Evolutionary conservation across 1,140 invertebrate species (phyloP).

Genomic region (Diachasmimorpha longicaudata): DNA sequence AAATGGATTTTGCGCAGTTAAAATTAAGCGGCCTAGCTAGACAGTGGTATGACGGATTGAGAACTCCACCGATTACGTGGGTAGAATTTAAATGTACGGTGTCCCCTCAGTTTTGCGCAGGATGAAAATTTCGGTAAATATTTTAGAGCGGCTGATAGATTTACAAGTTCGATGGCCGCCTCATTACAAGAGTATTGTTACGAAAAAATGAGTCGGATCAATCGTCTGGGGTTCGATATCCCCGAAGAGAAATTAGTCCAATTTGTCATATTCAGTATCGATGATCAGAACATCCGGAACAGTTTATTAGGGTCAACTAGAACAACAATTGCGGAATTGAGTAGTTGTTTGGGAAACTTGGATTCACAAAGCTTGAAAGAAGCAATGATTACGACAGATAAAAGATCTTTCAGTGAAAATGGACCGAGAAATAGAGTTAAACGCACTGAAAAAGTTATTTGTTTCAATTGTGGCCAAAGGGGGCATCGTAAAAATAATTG

Average conservation of each 20-base stretch:
- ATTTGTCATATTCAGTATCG: slow-evolving; percentile 3
- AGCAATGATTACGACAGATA: too few species aligned
- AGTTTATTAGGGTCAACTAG: neutral
- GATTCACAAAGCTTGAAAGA: too few species aligned
- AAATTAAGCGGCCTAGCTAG: slow-evolving; percentile 14
- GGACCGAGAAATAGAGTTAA: too few species aligned
- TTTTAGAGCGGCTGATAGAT: neutral
- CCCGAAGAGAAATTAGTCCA: slow-evolving; percentile 20
- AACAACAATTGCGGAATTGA: slow-evolving; percentile 8
- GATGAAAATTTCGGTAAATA: slow-evolving; percentile 12
- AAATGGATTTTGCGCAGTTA: slow-evolving; percentile 9
- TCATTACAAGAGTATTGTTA: slow-evolving; percentile 9
- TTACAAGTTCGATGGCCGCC: neutral
- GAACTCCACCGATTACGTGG: neutral
- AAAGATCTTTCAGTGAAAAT: too few species aligned
- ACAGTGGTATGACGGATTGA: slow-evolving; percentile 15
- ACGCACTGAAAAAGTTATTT: too few species aligned
- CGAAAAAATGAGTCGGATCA: slow-evolving; percentile 14
- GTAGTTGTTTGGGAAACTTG: neutral
- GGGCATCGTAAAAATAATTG: too few species aligned
- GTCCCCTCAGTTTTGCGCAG: slow-evolving; percentile 9
- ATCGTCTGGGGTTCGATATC: neutral
- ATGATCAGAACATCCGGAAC: slow-evolving; percentile 15
- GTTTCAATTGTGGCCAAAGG: too few species aligned
- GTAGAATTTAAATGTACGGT: neutral